Percentiles rank a stretch among this genome's conserved stretches.
Conservation (phyloP, 2,797 vertebrate species). For the Epinephelus malabaricus region DNA sequence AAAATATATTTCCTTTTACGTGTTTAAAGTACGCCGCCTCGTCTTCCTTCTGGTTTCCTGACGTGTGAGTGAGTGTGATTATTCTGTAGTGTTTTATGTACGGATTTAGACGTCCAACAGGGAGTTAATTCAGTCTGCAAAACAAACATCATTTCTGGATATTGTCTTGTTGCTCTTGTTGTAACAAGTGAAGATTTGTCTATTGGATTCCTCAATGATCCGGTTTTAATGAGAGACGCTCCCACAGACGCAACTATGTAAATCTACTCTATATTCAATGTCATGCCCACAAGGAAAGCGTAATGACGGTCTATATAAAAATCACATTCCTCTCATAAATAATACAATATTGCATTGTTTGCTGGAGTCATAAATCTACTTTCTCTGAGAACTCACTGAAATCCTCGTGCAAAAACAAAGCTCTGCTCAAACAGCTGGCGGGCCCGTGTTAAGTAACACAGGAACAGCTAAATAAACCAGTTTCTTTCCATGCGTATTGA, state of each 20-base stretch:
- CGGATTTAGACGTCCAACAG: background rate
- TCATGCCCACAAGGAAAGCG: constrained; percentile 21
- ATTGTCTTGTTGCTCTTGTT: background rate
- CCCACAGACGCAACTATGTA: constrained; percentile 13
- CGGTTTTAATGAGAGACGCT: constrained; percentile 26
- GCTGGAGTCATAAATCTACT: constrained; percentile 3
- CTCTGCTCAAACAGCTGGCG: constrained; percentile 14
- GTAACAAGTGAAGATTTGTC: constrained; percentile 1
- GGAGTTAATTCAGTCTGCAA: background rate
- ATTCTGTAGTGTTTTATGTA: background rate
- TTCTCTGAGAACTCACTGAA: background rate
- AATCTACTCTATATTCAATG: constrained; percentile 36
- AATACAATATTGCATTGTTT: constrained; percentile 16
- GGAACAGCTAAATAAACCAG: constrained; percentile 1
- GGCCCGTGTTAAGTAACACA: constrained; percentile 11
- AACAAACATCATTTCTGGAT: background rate
- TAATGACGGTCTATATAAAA: constrained; percentile 17
- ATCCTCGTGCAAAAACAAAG: background rate
- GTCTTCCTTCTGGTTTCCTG: constrained; percentile 38
- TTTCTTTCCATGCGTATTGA: constrained; percentile 8
- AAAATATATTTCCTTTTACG: constrained; percentile 98
- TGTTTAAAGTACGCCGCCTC: constrained; percentile 88
- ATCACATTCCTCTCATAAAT: constrained; percentile 30
- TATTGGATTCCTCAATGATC: constrained; percentile 33
- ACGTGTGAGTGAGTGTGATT: background rate